These are phyloP conservation scores for Temnothorax longispinosus DNA, from an alignment of 1,140 invertebrate genomes.

Conservation along the genomic window DNA sequence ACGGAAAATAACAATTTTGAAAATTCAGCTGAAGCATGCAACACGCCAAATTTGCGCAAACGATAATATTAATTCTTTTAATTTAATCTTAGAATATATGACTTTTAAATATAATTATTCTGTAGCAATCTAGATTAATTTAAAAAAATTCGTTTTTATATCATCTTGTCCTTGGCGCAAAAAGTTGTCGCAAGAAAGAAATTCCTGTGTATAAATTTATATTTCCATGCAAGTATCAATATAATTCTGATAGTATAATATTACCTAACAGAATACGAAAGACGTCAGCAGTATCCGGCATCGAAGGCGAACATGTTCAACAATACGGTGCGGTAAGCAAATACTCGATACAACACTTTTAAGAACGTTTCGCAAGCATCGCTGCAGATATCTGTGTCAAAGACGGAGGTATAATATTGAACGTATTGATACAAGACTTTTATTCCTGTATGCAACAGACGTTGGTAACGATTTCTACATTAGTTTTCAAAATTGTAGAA, in stretches of 20 bases:
- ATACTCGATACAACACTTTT: conserved; percentile 24
- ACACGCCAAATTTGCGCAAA: background rate
- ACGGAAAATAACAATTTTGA: conserved; percentile 25
- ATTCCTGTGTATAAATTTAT: background rate
- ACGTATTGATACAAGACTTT: background rate
- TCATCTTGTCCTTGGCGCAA: background rate
- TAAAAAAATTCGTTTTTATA: background rate
- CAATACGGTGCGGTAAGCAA: conserved; percentile 26
- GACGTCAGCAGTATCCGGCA: conserved; percentile 32
- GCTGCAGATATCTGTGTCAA: background rate
- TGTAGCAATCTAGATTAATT: background rate
- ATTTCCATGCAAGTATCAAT: background rate
- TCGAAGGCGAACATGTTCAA: conserved; percentile 25
- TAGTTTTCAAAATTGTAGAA: background rate
- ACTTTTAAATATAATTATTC: background rate
- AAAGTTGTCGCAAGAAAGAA: background rate
- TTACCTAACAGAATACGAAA: conserved; percentile 40
- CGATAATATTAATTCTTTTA: background rate
- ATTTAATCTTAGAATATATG: background rate
- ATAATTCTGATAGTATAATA: conserved; percentile 20
- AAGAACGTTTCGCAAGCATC: conserved; percentile 17
- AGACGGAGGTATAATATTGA: background rate
- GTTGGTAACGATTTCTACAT: background rate
- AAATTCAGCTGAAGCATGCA: conserved; percentile 23
- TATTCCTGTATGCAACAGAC: background rate